Conservation (phyloP, 2,113 vertebrate species). For the Antechinus stuartii region DNA sequence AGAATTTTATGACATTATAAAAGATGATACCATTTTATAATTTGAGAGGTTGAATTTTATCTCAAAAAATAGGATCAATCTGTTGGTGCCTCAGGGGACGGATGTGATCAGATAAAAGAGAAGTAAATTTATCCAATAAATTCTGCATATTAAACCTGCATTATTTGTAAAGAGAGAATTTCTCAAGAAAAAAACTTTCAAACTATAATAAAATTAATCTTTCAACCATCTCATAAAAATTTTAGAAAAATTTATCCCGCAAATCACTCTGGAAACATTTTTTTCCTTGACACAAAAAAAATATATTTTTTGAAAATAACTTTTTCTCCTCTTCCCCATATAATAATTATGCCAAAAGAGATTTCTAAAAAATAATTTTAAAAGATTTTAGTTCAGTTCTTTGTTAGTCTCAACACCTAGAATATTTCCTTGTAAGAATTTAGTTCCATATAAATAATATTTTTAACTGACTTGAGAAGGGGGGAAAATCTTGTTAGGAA, state of each 20-base stretch:
- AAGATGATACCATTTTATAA: constrained; percentile 16
- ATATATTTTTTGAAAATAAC: constrained; percentile 37
- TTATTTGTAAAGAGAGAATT: constrained; percentile 5
- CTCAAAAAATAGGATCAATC: constrained; percentile 27
- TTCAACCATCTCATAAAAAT: constrained; percentile 41
- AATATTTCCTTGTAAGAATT: not conserved
- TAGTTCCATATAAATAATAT: not conserved
- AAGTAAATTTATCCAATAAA: not conserved
- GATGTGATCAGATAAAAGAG: constrained; percentile 6
- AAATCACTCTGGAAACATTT: constrained; percentile 34
- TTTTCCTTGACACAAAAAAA: constrained; percentile 34
- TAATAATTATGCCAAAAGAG: constrained; percentile 49
- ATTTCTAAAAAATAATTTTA: constrained; percentile 52
- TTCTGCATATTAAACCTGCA: not conserved
- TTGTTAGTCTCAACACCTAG: not conserved
- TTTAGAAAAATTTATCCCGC: constrained; percentile 30
- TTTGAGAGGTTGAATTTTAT: constrained; percentile 15
- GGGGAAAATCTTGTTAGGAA: constrained; percentile 49
- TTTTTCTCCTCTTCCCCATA: constrained; percentile 60
- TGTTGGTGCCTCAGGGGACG: constrained; percentile 6
- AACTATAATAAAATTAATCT: constrained; percentile 10
- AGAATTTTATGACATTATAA: constrained; percentile 34
- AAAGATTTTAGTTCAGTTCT: constrained; percentile 55
- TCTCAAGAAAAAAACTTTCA: not conserved
- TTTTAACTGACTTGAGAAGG: constrained; percentile 65